Evolutionary conservation across 1,140 invertebrate genomes (phyloP), one percentile per base, ranked within the genome.

Genomic region (Tetramorium parvispinum): DNA sequence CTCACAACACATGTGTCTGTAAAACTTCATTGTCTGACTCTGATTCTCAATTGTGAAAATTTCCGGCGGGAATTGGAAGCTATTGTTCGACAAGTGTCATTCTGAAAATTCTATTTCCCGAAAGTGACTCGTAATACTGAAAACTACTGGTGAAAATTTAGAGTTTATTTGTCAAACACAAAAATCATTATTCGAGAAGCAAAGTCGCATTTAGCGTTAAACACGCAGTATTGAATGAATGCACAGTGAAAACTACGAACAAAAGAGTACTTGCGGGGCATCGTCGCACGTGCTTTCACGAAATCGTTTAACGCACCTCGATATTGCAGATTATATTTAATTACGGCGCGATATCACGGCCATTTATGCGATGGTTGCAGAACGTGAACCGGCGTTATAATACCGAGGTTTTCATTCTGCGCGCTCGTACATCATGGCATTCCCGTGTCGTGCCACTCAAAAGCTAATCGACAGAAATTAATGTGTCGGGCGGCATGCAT

Each of bases 381-480:
- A 27, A 13, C 11, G 57, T 10, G n/a, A 11, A 24, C 21, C 61
- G 46, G 55, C 57, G 75, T 85, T 89, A 75, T 90, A 90, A 90
- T 89, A 66, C 21, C 73, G 37, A 37, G 71, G 40, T 86, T 82
- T 89, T 82, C 55, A 89, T 83, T 87, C 46, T 8, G 18, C 24
- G 27, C 37, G 57, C 86, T 75, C 79, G 76, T 75, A 53, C 81
- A 73, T 90, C 89, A 87, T 78, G 61, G 70, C 68, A 61, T 89
- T 70, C 49, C 49, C 76, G 63, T 51, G 76, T 78, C 79, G 24
- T 82, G 82, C 73, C 61, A 85, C 85, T 88, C 87, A 89, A 89
- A 89, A 89, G 87, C 85, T 79, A 87, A 89, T 89, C 87, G 88
- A 63, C 43, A 73, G 73, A 85, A 87, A 89, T 89, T 89, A 89